Conservation (phyloP, 2,797 vertebrate species). For the Hephaestus fuliginosus region DNA sequence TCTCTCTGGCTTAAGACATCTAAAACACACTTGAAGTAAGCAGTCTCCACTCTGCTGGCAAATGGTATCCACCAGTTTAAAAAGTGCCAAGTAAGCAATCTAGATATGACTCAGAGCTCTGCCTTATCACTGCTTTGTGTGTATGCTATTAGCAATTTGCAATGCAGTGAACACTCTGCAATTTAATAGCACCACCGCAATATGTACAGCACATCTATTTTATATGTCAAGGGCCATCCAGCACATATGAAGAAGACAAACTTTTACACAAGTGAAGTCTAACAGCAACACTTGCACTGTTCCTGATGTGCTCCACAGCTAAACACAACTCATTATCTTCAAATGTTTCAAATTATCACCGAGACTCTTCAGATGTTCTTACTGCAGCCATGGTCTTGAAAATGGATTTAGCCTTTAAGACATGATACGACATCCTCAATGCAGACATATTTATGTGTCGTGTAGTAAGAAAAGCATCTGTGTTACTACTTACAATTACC, state of each 20-base stretch:
- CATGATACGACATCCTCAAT: neutral
- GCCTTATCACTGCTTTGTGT: conserved; percentile 32
- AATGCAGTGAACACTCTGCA: conserved; percentile 14
- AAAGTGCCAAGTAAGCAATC: conserved; percentile 39
- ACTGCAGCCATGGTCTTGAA: neutral
- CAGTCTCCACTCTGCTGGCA: conserved; percentile 24
- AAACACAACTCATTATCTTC: neutral
- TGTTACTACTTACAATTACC: neutral
- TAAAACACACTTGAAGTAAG: conserved; percentile 30
- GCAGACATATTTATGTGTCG: neutral
- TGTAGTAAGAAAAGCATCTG: no score
- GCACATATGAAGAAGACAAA: neutral
- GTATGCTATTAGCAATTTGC: conserved; percentile 4
- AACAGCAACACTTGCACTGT: neutral
- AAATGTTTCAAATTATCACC: neutral
- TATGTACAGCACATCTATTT: neutral
- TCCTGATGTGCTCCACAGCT: neutral
- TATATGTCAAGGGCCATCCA: neutral
- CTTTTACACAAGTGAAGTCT: neutral
- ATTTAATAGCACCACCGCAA: neutral
- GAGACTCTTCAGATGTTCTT: neutral
- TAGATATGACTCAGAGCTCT: conserved; percentile 37
- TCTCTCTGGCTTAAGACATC: conserved; percentile 13
- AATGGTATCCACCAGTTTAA: conserved; percentile 12
- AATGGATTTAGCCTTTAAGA: neutral